phyloP scores from a whole-genome alignment of 1,140 invertebrate genomes.

The Drosophila dunni region DNA sequence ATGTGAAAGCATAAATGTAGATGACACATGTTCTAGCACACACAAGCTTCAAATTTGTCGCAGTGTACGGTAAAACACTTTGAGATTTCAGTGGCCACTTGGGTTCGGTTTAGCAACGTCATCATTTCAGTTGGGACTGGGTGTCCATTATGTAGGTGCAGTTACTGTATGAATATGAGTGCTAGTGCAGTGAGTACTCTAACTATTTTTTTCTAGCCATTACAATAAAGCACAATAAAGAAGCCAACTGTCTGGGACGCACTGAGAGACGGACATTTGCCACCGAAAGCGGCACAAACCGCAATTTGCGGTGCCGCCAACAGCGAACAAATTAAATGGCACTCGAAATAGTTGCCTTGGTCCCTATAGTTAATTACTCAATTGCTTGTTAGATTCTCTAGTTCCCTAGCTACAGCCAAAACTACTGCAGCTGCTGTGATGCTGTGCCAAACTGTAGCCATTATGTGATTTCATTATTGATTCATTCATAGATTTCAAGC shows the following conservation, averaged over 20 bases:
- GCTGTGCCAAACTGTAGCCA: not conserved
- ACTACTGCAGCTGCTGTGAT: not conserved
- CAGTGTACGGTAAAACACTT: slow-evolving; percentile 30
- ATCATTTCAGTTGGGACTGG: slow-evolving; percentile 47
- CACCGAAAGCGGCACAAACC: slow-evolving; percentile 11
- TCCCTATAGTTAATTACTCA: slow-evolving; percentile 43
- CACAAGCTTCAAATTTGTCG: too few relatives aligned
- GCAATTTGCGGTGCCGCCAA: slow-evolving; percentile 27
- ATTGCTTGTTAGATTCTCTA: slow-evolving; percentile 18
- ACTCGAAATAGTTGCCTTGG: slow-evolving; percentile 31
- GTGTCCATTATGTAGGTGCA: slow-evolving; percentile 40
- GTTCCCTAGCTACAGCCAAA: not conserved
- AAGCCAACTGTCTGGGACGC: slow-evolving; percentile 15
- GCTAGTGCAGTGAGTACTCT: slow-evolving; percentile 18
- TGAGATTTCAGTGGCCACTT: slow-evolving; percentile 62
- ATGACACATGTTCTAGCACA: too few relatives aligned
- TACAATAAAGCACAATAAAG: slow-evolving; percentile 27
- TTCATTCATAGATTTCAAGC: slow-evolving; percentile 72
- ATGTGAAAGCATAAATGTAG: too few relatives aligned
- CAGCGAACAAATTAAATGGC: slow-evolving; percentile 41
- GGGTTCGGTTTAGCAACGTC: slow-evolving; percentile 59
- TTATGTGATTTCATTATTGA: slow-evolving; percentile 45
- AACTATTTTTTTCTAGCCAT: slow-evolving; percentile 9
- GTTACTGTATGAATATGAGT: slow-evolving; percentile 23
- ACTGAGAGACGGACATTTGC: slow-evolving; percentile 1